Evolutionary conservation across 1,140 invertebrate species (phyloP).

Genomic region (Pentalonia nigronervosa): DNA sequence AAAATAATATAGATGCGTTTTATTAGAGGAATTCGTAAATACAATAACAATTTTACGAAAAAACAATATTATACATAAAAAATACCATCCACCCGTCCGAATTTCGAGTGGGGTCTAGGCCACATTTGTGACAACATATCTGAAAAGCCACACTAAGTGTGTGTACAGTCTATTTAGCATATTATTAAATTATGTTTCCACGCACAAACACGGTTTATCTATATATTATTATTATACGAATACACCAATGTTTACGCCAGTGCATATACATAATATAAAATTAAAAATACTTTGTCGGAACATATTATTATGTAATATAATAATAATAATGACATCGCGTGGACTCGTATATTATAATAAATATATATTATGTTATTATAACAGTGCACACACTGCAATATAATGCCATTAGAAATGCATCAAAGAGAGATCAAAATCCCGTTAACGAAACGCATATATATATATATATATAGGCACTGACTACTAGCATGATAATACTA

Average conservation of each 20-base stretch:
- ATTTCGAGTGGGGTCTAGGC: too few species aligned
- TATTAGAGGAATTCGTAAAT: too few species aligned
- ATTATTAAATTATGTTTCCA: background rate
- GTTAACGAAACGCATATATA: background rate
- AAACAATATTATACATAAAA: too few species aligned
- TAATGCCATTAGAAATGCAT: background rate
- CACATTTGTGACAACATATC: too few species aligned
- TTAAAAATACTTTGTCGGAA: background rate
- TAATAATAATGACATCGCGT: background rate
- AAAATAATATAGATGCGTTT: too few species aligned
- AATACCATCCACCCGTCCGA: too few species aligned
- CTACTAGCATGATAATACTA: background rate
- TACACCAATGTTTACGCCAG: background rate
- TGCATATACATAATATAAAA: background rate
- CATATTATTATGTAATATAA: background rate
- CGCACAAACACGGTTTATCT: background rate
- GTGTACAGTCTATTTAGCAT: too few species aligned
- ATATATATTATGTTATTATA: background rate
- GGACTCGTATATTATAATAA: background rate
- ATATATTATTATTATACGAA: background rate
- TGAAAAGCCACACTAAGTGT: too few species aligned
- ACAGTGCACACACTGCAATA: background rate
- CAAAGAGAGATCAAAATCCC: background rate
- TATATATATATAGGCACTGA: too few species aligned
- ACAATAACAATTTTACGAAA: too few species aligned